Conservation (phyloP, 1,140 invertebrate species). For the Zaprionus ornatus region DNA sequence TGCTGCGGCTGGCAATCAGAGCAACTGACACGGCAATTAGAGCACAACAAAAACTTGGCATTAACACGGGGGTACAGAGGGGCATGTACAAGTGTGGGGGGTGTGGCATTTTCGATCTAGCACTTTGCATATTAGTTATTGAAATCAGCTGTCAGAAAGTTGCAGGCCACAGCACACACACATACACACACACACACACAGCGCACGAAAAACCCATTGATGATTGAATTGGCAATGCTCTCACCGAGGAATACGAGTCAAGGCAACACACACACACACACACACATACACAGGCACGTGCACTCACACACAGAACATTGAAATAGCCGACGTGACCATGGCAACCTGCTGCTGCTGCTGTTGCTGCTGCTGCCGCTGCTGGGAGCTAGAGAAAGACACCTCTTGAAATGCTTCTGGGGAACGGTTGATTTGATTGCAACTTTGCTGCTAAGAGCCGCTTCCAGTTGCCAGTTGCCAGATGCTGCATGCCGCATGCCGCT, state of each 20-base stretch:
- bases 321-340: slow-evolving; percentile 74
- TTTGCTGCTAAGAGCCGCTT: slow-evolving; percentile 47
- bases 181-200: background rate
- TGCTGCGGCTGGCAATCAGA: slow-evolving; percentile 67
- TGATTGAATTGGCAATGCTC: slow-evolving; percentile 65
- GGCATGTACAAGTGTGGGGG: background rate
- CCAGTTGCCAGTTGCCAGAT: slow-evolving; percentile 36
- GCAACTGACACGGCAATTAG: slow-evolving; percentile 75
- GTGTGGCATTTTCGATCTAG: slow-evolving; percentile 43
- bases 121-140: slow-evolving; percentile 81
- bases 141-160: slow-evolving; percentile 81
- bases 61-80: background rate
- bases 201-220: slow-evolving; percentile 61
- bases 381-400: slow-evolving; percentile 37
- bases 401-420: slow-evolving; percentile 66
- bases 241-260: slow-evolving; percentile 37
- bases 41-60: slow-evolving; percentile 54
- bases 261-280: slow-evolving; percentile 9
- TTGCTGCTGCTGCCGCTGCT: background rate
- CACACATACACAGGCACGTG: slow-evolving; percentile 13
- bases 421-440: slow-evolving; percentile 77
- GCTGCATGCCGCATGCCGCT: slow-evolving; percentile 13
- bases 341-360: slow-evolving; percentile 55
- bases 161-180: slow-evolving; percentile 44
- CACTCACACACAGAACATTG: slow-evolving; percentile 28